Conservation (phyloP, 2,113 vertebrate genomes). For the Coreoperca whiteheadi region DNA sequence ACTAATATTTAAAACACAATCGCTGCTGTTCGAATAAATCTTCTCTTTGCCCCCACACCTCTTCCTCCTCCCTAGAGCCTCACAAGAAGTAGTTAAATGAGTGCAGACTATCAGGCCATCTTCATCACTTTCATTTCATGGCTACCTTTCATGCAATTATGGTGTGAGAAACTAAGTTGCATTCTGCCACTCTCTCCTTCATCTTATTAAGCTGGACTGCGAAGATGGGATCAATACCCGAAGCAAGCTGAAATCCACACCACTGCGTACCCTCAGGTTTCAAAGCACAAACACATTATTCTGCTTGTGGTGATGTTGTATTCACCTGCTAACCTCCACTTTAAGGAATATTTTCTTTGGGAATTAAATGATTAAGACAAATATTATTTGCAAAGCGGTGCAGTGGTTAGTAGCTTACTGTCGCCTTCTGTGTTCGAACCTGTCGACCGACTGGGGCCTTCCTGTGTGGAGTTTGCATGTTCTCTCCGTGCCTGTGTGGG, state of each 20-base stretch:
- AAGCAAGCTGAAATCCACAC: slow-evolving; percentile 4
- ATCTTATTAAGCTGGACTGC: slow-evolving; percentile 35
- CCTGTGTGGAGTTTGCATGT: no score
- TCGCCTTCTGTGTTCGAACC: neutral
- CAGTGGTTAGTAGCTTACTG: neutral
- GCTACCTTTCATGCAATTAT: slow-evolving; percentile 57
- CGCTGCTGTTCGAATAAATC: slow-evolving; percentile 47
- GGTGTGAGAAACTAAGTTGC: slow-evolving; percentile 13
- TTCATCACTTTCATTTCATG: slow-evolving; percentile 58
- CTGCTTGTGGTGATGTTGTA: neutral
- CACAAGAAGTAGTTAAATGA: slow-evolving; percentile 50
- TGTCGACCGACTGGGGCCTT: no score
- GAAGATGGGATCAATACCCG: slow-evolving; percentile 35
- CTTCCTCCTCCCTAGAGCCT: neutral
- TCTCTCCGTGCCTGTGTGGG: no score
- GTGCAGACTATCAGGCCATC: slow-evolving; percentile 20
- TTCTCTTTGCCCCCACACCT: slow-evolving; percentile 4
- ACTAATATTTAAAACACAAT: slow-evolving; percentile 53
- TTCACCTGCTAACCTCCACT: neutral
- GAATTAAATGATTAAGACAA: neutral
- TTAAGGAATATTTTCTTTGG: neutral
- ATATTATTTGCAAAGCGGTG: neutral
- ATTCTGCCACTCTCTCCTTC: slow-evolving; percentile 43
- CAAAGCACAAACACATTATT: slow-evolving; percentile 1
- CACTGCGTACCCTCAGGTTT: neutral